Evolutionary conservation across 2,888 invertebrate genomes (phyloP).

Genomic region (Leptopterna dolabrata): DNA sequence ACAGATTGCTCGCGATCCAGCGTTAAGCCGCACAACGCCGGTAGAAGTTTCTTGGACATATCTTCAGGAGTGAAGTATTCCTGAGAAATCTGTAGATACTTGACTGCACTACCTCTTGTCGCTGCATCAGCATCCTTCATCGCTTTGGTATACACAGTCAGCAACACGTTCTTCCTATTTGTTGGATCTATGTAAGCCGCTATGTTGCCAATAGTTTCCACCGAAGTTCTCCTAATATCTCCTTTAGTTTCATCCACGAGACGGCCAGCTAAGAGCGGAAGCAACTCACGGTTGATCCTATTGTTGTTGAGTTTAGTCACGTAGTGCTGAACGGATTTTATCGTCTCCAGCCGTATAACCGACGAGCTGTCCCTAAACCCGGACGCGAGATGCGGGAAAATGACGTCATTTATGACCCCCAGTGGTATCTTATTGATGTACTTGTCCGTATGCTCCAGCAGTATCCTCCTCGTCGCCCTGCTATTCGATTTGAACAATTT

Average conservation of each 20-base stretch:
- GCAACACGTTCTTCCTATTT: background rate
- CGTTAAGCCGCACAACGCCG: background rate
- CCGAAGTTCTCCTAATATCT: background rate
- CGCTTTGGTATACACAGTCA: background rate
- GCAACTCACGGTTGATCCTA: background rate
- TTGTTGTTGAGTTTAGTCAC: background rate
- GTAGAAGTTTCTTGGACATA: background rate
- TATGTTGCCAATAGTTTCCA: background rate
- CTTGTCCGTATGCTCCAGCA: background rate
- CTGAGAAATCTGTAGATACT: background rate
- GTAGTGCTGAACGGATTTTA: background rate
- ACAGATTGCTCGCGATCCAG: background rate
- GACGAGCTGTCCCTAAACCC: background rate
- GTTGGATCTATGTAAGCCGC: background rate
- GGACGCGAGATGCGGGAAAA: background rate
- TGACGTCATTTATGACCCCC: background rate
- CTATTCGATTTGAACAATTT: background rate
- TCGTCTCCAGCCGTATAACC: background rate
- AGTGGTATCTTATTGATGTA: background rate
- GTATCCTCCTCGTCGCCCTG: background rate
- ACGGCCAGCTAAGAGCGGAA: background rate
- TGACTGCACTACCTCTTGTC: background rate
- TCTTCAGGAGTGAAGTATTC: background rate
- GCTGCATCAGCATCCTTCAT: background rate
- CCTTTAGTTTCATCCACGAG: background rate